phyloP scores from a whole-genome alignment of 2,113 vertebrate species.

The Hypanus sabinus region DNA sequence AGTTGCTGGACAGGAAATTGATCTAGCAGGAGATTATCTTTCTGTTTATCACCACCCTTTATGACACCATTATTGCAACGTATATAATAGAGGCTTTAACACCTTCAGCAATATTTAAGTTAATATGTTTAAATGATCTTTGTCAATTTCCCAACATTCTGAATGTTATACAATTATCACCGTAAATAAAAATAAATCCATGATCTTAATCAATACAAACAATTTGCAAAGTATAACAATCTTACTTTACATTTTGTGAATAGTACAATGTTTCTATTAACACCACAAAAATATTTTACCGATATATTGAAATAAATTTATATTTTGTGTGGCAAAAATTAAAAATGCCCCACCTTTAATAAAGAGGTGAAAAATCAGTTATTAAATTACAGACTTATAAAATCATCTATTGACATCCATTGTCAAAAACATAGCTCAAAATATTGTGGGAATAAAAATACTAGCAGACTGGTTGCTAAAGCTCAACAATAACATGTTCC shows the following conservation, averaged over 20 bases:
- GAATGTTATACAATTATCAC: neutral
- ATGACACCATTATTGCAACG: neutral
- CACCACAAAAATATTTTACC: neutral
- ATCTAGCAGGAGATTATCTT: neutral
- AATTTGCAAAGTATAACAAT: neutral
- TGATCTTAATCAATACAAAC: neutral
- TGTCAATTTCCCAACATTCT: neutral
- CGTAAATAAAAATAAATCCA: neutral
- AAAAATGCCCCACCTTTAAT: neutral
- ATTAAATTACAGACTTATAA: neutral
- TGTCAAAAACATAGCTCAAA: no score
- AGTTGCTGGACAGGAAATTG: neutral
- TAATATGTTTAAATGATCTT: neutral
- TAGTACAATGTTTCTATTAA: neutral
- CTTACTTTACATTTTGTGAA: neutral
- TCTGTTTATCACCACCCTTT: neutral
- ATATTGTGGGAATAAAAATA: neutral
- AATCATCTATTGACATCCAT: no score
- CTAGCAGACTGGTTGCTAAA: no score
- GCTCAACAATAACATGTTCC: no score
- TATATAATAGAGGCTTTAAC: neutral
- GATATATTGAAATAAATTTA: neutral
- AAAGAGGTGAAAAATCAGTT: neutral
- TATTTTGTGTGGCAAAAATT: neutral
- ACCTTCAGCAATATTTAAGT: neutral